Base-by-base conservation (phyloP, 2,888 invertebrate species). In the Apantesis nais region DNA sequence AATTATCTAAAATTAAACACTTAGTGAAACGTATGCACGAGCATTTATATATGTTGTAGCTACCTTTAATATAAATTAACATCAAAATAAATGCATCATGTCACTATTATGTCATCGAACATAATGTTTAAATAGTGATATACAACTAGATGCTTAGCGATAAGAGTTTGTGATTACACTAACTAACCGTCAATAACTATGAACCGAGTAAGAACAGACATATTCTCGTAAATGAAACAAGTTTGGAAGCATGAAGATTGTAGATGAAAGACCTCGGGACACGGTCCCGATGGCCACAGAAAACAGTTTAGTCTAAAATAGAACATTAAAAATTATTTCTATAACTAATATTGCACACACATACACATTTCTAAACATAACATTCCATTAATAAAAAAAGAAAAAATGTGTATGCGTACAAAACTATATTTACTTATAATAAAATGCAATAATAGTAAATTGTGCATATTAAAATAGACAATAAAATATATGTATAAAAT, bases 261-360 rank as follows among this genome's bases (percentile, higher is more conserved):
- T 75, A 77, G 71, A 70, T 77, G 34, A 55, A 37, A 66, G 75
- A 74, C 71, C 69, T 66, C 68, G 67, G 72, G 55, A 68, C 72
- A 39, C 29, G 65, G 62, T 25, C 44, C 62, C 61, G 34, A 48
- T 37, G 85, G 81, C 75, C 78, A 79, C 75, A 81, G 85, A 85
- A 86, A 83, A 89, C 85, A 78, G 83, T 82, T 87, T 88, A 83
- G 83, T 86, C 88, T 92, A 92, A 90, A 89, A 90, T 89, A 90
- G 87, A 88, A 85, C 87, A 88, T 87, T 52, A 89, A 90, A 89
- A 90, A 90, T 89, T 89, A 89, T 85, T 66, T 86, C 87, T 93
- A 93, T 75, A 93, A 92, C 94, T 95, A 94, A 94, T 95, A 95
- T 95, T 95, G 95, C 95, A 95, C 95, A 94, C 95, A 95, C 95